phyloP scores from a whole-genome alignment of 2,888 invertebrate species.

The Nemurella pictetii region DNA sequence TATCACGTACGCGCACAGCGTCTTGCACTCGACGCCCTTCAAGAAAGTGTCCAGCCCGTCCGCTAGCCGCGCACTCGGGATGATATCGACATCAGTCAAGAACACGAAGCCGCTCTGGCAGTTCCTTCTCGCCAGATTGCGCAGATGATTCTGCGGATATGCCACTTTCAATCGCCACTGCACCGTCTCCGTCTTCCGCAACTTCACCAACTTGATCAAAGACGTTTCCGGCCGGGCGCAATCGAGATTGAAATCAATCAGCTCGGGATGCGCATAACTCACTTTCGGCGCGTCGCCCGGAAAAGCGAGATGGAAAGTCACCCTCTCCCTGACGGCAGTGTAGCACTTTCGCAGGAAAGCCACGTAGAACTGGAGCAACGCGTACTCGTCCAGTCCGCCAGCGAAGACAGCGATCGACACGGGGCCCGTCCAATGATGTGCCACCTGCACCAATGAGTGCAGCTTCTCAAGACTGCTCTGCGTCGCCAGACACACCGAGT shows the following conservation, averaged over 20 bases:
- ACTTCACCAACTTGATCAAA: constrained; percentile 61
- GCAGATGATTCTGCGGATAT: constrained; percentile 87
- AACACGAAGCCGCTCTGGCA: constrained; percentile 76
- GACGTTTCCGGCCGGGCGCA: constrained; percentile 72
- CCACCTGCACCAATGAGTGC: constrained; percentile 74
- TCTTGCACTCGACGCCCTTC: constrained; percentile 49
- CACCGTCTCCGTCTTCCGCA: constrained; percentile 63
- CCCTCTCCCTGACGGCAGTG: constrained; percentile 69
- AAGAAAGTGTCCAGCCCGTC: constrained; percentile 62
- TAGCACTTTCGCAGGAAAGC: constrained; percentile 76
- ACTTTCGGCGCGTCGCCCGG: constrained; percentile 62
- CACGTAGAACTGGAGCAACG: constrained; percentile 71
- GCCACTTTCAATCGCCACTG: constrained; percentile 75
- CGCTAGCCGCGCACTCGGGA: constrained; percentile 76
- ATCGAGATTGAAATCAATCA: constrained; percentile 50
- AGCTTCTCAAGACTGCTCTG: constrained; percentile 85
- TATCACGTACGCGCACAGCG: constrained; percentile 81
- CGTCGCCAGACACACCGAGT: constrained; percentile 75
- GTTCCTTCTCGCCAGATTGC: constrained; percentile 84
- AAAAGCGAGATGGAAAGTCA: constrained; percentile 75
- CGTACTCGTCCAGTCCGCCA: constrained; percentile 76
- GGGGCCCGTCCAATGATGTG: constrained; percentile 82
- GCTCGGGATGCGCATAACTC: neutral
- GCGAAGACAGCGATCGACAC: constrained; percentile 83
- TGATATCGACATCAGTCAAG: constrained; percentile 85